Base-by-base conservation (phyloP, 1,140 invertebrate species). In the Lithobius niger region DNA sequence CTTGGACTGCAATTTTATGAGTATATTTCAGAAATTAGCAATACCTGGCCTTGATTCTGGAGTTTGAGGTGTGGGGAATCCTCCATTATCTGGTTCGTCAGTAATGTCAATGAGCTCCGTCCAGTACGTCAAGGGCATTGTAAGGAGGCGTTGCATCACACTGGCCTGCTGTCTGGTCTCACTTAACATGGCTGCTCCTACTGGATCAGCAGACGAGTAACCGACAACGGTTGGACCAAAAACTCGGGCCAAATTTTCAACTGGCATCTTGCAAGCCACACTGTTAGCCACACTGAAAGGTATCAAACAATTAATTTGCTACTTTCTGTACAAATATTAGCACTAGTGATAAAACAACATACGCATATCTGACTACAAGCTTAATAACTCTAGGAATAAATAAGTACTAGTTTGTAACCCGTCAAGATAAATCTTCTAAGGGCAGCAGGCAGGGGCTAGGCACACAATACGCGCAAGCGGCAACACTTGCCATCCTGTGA, bases 141-240 rank as follows among this genome's bases (percentile, higher is more conserved):
- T 6, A 10, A 47, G 15, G 19, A 47, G 44, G 22, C 44, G 22
- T 19, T 47, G 13, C 15, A 47, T 47, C 31, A 48, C 54, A 49
- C 2, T 4, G 16, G 31, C 45, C 70, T 83, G 81, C 62, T 75
- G 74, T 49, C 68, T 72, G 0, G 78, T 83, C 62, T 82, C 79
- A 22, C 66, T 72, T 3, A 85, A 71, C 66, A 86, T 77, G 44
- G 75, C 74, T 55, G 76, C 74, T 1, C 77, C 73, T 59, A 80
- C 76, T 0, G 79, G 78, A 60, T 88, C 77, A 1, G 75, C 67
- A 15, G 71, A 75, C 1, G 86, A 90, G 63, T 83, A 87, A 0
- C 88, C 88, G 31, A 92, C 78, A 48, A 92, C 74, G 1, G 86
- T 90, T 2, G 87, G 88, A 3, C 86, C 88, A 71, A 92, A 89